phyloP scores from a whole-genome alignment of 2,888 invertebrate species.

The Caprella mutica region DNA sequence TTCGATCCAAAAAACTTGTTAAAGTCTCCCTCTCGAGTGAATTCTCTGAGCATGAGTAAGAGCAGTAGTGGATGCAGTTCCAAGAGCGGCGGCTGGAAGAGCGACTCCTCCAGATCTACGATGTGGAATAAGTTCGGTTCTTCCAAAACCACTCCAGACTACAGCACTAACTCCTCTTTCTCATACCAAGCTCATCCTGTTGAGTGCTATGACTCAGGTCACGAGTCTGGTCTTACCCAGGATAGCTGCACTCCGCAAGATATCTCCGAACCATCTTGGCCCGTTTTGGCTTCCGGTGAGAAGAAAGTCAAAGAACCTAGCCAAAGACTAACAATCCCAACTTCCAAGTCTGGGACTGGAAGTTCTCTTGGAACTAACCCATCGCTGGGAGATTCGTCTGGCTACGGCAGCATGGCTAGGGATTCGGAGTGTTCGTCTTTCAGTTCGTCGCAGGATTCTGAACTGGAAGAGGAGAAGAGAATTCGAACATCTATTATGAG shows the following conservation, averaged over 20 bases:
- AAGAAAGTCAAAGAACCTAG: background rate
- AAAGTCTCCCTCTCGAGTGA: slow-evolving; percentile 34
- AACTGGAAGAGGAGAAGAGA: slow-evolving; percentile 35
- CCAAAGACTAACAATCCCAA: slow-evolving; percentile 3
- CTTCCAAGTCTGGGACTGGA: slow-evolving; percentile 25
- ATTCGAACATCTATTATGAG: background rate
- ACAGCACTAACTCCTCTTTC: background rate
- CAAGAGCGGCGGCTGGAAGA: background rate
- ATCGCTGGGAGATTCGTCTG: slow-evolving; percentile 63
- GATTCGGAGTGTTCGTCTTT: slow-evolving; percentile 74
- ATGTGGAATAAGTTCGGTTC: background rate
- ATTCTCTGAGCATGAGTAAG: slow-evolving; percentile 19
- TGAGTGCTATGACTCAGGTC: slow-evolving; percentile 29
- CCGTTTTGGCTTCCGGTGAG: background rate
- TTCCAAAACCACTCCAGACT: background rate
- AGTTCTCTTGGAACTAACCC: slow-evolving; percentile 33
- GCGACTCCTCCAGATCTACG: background rate
- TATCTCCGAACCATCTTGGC: slow-evolving; percentile 11
- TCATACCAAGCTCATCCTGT: background rate
- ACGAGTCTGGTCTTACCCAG: slow-evolving; percentile 24
- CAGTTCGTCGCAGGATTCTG: slow-evolving; percentile 51
- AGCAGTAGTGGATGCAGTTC: slow-evolving; percentile 13
- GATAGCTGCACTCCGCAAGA: slow-evolving; percentile 6
- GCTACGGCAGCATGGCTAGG: slow-evolving; percentile 79
- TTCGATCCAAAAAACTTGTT: slow-evolving; percentile 34